A percentile compares a stretch with the other conserved stretches of the same genome.
Evolutionary conservation across 2,888 invertebrate genomes (phyloP).

Genomic region (Punctoribates punctum): DNA sequence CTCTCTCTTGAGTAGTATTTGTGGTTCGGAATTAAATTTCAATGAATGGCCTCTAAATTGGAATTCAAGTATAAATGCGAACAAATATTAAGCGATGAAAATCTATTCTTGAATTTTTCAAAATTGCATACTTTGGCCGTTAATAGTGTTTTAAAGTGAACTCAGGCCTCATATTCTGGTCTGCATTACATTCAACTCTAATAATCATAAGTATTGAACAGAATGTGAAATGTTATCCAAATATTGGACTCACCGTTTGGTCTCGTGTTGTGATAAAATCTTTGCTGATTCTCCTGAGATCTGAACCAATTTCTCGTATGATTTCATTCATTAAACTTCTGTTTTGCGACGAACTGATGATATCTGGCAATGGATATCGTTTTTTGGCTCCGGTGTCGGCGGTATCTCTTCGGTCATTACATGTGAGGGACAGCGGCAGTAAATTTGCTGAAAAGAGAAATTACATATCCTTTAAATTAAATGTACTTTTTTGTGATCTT

Average conservation of each 20-base stretch:
- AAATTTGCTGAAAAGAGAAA: not conserved
- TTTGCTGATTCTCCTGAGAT: constrained; percentile 33
- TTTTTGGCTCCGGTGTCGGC: constrained; percentile 12
- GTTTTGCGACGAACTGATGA: constrained; percentile 32
- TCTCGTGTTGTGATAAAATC: constrained; percentile 31
- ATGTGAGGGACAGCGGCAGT: not conserved
- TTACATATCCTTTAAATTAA: not conserved
- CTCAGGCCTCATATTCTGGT: not conserved
- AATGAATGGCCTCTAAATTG: constrained; percentile 6
- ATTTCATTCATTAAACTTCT: constrained; percentile 19
- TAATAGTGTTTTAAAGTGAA: not conserved
- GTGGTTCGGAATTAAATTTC: constrained; percentile 17
- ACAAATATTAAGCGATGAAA: not conserved
- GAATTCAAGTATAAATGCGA: not conserved
- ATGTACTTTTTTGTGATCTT: not conserved
- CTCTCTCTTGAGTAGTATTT: constrained; percentile 24
- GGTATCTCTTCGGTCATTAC: constrained; percentile 7
- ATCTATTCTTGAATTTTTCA: not conserved
- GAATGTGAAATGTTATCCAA: not conserved
- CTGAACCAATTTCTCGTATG: constrained; percentile 33
- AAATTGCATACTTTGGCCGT: not conserved
- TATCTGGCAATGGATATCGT: constrained; percentile 27
- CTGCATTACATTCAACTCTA: not conserved
- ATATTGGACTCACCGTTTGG: constrained; percentile 19
- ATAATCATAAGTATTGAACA: not conserved